Evolutionary conservation across 2,888 invertebrate species (phyloP).

Genomic region (Cheilosia vulpina): DNA sequence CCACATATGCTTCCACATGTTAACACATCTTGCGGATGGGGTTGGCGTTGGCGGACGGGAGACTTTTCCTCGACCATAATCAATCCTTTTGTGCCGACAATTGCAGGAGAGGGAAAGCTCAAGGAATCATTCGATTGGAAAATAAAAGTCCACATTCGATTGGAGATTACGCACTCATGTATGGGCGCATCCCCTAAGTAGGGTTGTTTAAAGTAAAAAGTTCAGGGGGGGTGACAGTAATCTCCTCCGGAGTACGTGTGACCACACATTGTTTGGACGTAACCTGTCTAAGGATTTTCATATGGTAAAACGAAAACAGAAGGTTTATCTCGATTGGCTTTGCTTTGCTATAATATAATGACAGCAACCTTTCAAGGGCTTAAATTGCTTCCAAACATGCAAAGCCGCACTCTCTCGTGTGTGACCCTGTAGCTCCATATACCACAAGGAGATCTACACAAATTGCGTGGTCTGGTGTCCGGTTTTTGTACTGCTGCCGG

Average conservation of each 20-base stretch:
- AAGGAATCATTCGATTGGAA: constrained; percentile 64
- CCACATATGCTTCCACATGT: constrained; percentile 34
- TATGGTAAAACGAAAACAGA: constrained; percentile 10
- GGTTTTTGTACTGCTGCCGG: constrained; percentile 12
- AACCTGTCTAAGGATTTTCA: constrained; percentile 25
- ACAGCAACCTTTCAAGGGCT: constrained; percentile 53
- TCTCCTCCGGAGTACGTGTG: constrained; percentile 51
- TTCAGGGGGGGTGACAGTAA: constrained; percentile 61
- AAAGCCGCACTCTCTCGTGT: constrained; percentile 30
- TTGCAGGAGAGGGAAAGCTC: constrained; percentile 32
- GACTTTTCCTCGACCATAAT: constrained; percentile 36
- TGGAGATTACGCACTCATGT: constrained; percentile 29
- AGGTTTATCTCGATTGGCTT: background rate
- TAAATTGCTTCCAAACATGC: constrained; percentile 66
- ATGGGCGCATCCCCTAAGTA: background rate
- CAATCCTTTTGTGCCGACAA: constrained; percentile 47
- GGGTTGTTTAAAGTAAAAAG: constrained; percentile 5
- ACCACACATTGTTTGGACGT: constrained; percentile 56
- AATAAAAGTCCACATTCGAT: constrained; percentile 33
- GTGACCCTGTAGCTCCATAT: constrained; percentile 59
- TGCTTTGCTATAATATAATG: constrained; percentile 33
- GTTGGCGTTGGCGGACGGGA: constrained; percentile 6
- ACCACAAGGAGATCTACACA: constrained; percentile 50
- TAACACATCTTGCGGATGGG: constrained; percentile 31
- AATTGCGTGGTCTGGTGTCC: constrained; percentile 26